Evolutionary conservation across 2,888 invertebrate species (phyloP), one percentile per base, ranked within the genome.

Genomic region (Aquatica leii): DNA sequence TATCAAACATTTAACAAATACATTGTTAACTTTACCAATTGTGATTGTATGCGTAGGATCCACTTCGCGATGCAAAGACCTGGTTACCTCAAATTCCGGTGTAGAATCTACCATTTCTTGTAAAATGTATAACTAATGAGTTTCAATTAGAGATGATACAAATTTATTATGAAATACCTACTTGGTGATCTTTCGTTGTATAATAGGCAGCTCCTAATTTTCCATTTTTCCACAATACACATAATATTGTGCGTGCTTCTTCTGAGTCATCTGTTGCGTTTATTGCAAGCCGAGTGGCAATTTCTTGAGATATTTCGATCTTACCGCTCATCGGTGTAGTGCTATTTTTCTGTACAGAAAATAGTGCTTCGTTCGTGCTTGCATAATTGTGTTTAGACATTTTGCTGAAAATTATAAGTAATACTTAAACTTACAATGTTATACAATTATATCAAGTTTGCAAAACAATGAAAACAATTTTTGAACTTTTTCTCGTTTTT

Each of bases 171-270:
- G 12, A 6, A 48, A 55, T 41, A 49, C 14, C 72, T 77, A 88
- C 88, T 81, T 89, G 87, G 68, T 87, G 87, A 1, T 88, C 87
- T 55, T 85, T 84, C 34, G 87, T 78, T 69, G 88, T 88, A 80
- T 89, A 93, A 78, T 86, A 89, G 0, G 92, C 90, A 14, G 90
- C 90, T n/a, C 92, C 92, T 54, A 93, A 78, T 75, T 86, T 86
- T 11, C 88, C 88, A 51, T 84, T 83, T 66, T 86, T 85, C 84
- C 88, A 91, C 71, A 88, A 84, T 1, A 89, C 82, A 61, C 88
- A 86, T 73, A 93, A 76, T 64, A 91, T 82, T 24, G 24, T 24
- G 24, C 24, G 6, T 6, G 24, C 8, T 21, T 50, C 18, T 24
- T 53, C 53, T 1, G 40, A 58, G 11, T 31, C 5, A 21, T 35